These are phyloP conservation scores for Bubo bubo DNA, from an alignment of 2,113 vertebrate species.

Conservation along the genomic window DNA sequence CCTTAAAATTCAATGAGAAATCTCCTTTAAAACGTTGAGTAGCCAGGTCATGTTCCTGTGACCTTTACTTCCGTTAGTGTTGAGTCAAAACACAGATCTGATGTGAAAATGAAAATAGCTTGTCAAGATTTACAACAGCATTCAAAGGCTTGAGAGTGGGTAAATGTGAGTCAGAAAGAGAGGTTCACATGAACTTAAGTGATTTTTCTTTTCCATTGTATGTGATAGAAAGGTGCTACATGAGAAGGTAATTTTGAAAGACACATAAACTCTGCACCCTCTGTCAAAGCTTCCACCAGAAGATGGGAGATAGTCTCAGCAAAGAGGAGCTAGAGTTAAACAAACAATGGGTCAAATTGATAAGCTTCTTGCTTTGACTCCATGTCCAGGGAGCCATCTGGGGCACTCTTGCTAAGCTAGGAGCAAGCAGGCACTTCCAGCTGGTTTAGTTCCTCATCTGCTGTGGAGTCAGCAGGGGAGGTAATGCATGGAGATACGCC, in stretches of 20 bases:
- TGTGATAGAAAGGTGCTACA: background rate
- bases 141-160: background rate
- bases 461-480: background rate
- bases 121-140: background rate
- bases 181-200: background rate
- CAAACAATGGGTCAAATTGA: background rate
- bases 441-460: background rate
- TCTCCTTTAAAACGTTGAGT: background rate
- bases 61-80: constrained; percentile 3
- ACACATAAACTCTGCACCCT: background rate
- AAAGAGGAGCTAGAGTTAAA: background rate
- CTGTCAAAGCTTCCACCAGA: background rate
- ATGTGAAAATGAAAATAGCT: constrained; percentile 31
- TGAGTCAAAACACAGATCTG: constrained; percentile 28
- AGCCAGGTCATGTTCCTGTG: background rate
- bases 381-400: background rate
- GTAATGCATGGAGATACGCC: background rate
- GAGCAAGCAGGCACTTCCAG: background rate
- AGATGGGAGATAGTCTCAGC: background rate
- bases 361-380: background rate
- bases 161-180: constrained; percentile 26
- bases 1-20: background rate
- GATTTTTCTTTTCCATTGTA: background rate
- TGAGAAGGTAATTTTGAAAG: background rate
- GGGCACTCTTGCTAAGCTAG: background rate